A percentile compares a stretch with the other conserved stretches of the same genome.
Evolutionary conservation across 2,888 invertebrate genomes (phyloP).

Genomic region (Lomographa bimaculata): DNA sequence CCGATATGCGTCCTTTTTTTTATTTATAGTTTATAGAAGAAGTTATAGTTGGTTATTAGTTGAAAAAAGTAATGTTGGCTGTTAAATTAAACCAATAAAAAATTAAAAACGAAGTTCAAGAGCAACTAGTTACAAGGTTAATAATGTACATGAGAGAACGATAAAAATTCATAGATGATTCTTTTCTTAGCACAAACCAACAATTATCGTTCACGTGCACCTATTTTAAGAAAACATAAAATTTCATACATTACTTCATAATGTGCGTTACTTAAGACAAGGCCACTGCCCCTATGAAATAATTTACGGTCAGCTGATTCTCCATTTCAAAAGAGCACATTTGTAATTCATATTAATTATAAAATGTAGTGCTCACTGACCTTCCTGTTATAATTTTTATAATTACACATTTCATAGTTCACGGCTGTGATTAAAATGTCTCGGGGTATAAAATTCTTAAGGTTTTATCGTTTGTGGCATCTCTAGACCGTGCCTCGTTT

Average conservation of each 20-base stretch:
- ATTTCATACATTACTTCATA: conserved; percentile 47
- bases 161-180: too few species aligned
- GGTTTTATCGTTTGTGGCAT: conserved; percentile 59
- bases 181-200: too few species aligned
- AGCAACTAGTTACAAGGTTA: too few species aligned
- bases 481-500: conserved; percentile 59
- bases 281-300: conserved; percentile 77
- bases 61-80: too few species aligned
- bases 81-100: too few species aligned
- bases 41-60: too few species aligned
- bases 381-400: conserved; percentile 79
- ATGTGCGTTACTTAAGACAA: conserved; percentile 59
- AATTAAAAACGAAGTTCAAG: too few species aligned
- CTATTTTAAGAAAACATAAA: not conserved
- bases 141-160: too few species aligned
- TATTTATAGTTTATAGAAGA: too few species aligned
- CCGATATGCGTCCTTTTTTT: too few species aligned
- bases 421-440: conserved; percentile 79
- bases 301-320: conserved; percentile 75
- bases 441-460: conserved; percentile 66
- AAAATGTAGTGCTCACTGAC: conserved; percentile 76
- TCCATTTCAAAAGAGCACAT: conserved; percentile 72
- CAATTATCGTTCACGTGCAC: too few species aligned
- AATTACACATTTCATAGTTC: conserved; percentile 80
- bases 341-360: conserved; percentile 77